Evolutionary conservation across 2,888 invertebrate genomes (phyloP).

Genomic region (Standfussiana lucernea): DNA sequence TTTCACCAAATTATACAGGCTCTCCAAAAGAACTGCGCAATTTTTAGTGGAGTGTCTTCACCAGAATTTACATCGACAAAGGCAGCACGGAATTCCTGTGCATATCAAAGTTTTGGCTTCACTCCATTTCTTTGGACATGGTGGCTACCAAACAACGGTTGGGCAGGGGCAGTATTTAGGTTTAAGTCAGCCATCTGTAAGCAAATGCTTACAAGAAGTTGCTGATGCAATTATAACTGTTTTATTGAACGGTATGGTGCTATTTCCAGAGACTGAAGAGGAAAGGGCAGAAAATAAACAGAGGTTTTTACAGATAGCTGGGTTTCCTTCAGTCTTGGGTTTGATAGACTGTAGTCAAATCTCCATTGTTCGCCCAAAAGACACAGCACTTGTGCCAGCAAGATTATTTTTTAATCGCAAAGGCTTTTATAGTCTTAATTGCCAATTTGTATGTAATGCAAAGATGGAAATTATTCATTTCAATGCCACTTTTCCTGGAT

Average conservation of each 20-base stretch:
- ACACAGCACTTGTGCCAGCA: background rate
- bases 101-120: background rate
- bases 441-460: background rate
- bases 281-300: background rate
- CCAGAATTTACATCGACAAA: background rate
- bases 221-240: background rate
- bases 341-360: background rate
- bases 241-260: background rate
- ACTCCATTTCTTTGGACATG: background rate
- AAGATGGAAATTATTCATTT: background rate
- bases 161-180: too few species aligned
- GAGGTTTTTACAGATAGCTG: background rate
- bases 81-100: background rate
- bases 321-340: background rate
- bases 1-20: background rate
- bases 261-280: background rate
- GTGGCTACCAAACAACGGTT: too few species aligned
- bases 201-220: too few species aligned
- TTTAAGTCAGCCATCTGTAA: too few species aligned
- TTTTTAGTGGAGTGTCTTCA: background rate
- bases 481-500: background rate
- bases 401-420: background rate
- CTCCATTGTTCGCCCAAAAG: background rate
- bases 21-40: background rate
- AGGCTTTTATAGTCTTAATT: background rate